Conservation (phyloP, 2,797 vertebrate genomes). For the Channallabes apus region DNA sequence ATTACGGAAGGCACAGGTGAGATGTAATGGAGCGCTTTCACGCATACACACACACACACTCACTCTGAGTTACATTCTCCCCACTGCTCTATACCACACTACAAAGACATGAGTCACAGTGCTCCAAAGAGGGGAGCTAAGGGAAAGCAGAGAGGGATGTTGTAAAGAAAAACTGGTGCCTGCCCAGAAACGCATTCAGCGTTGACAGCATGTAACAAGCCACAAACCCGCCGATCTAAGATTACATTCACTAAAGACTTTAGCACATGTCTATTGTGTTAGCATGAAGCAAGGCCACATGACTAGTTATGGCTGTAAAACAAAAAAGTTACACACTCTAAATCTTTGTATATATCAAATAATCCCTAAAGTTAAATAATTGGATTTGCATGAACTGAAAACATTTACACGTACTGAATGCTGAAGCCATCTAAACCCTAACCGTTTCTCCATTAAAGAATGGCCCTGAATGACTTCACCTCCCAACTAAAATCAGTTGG, state of each 20-base stretch:
- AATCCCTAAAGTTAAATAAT: slow-evolving; percentile 35
- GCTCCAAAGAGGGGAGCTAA: slow-evolving; percentile 41
- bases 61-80: slow-evolving; percentile 27
- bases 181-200: slow-evolving; percentile 46
- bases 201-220: slow-evolving; percentile 58
- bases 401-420: slow-evolving; percentile 25
- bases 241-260: slow-evolving; percentile 56
- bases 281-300: slow-evolving; percentile 20
- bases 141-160: slow-evolving; percentile 51
- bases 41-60: slow-evolving; percentile 22
- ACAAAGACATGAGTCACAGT: slow-evolving; percentile 50
- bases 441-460: neutral
- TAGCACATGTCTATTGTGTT: slow-evolving; percentile 51
- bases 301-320: slow-evolving; percentile 41
- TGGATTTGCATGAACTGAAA: slow-evolving; percentile 36
- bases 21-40: slow-evolving; percentile 49
- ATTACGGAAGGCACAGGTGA: slow-evolving; percentile 54
- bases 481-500: too few relatives aligned
- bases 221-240: slow-evolving; percentile 54
- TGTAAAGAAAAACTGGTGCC: slow-evolving; percentile 49
- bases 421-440: neutral
- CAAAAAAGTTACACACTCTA: slow-evolving; percentile 31
- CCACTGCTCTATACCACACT: slow-evolving; percentile 14
- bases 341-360: slow-evolving; percentile 27
- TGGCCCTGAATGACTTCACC: neutral